Evolutionary conservation across 1,140 invertebrate species (phyloP), one percentile per base, ranked within the genome.

Genomic region (Philopotamus ludificatus): DNA sequence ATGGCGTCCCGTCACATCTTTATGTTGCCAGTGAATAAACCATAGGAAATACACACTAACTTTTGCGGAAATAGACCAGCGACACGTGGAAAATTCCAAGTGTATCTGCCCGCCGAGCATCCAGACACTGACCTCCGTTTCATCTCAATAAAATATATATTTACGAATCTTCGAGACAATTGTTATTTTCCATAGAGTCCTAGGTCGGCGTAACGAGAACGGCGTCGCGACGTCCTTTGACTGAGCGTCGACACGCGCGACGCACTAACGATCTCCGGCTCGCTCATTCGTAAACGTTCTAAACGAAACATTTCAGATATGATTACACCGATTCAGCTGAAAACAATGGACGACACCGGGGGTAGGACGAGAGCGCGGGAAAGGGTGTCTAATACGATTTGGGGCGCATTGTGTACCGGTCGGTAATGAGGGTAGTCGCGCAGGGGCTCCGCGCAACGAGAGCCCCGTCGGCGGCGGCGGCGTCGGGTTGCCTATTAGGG

Each of bases 21-120:
- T 68, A 68, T 68, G 58, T 61, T 44, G 62, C 62, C 62, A 68
- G 57, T 65, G 62, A 68, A 65, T 65, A 62, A 68, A 65, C 49
- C 57, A 61, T 53, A 65, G 67, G 67, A 68, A 68, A 65, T 68
- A 68, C 51, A 65, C 63, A 68, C 67, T 57, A 65, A 62, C 57
- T 68, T 61, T 7, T 39, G 15, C 61, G 66, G 66, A 65, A 61
- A 65, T 68, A 65, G 58, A 63, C 59, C 62, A 18, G 21, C 53
- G 25, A n/a, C 3, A 39, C 22, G 57, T 60, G 58, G 49, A 57
- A 57, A 57, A 57, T 57, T 10, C 42, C n/a, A n/a, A n/a, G n/a
- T n/a, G n/a, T n/a, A n/a, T n/a, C n/a, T n/a, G n/a, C n/a, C n/a
- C n/a, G n/a, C n/a, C n/a, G n/a, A n/a, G n/a, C n/a, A n/a, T n/a